Conservation (phyloP, 2,113 vertebrate genomes). For the Ctenomys sociabilis region DNA sequence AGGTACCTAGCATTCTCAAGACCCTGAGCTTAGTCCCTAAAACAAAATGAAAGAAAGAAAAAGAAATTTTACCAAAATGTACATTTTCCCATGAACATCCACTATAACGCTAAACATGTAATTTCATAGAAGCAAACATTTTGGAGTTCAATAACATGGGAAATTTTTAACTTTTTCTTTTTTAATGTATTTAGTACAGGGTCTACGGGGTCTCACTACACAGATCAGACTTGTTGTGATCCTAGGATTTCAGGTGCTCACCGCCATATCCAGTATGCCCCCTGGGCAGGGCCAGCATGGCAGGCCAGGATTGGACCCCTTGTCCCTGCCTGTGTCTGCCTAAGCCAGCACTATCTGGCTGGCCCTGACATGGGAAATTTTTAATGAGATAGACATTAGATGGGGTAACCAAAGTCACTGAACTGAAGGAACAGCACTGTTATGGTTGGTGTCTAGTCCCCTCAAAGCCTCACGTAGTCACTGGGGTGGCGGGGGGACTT, state of each 20-base stretch:
- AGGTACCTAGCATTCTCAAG: background rate
- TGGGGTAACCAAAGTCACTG: background rate
- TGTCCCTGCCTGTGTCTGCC: too few species aligned
- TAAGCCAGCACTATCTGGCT: too few species aligned
- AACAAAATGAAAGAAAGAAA: background rate
- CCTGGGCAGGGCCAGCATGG: too few species aligned
- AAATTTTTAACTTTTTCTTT: background rate
- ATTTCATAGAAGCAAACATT: background rate
- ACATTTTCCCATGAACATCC: background rate
- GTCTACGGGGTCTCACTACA: too few species aligned
- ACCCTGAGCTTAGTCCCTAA: background rate
- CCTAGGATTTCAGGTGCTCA: too few species aligned
- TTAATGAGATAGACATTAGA: background rate
- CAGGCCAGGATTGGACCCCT: too few species aligned
- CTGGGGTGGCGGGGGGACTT: too few species aligned
- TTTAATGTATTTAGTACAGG: too few species aligned
- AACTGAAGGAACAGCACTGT: background rate
- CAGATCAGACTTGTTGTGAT: too few species aligned
- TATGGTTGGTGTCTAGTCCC: too few species aligned
- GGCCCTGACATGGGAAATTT: background rate
- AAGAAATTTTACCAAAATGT: background rate
- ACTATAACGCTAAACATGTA: background rate
- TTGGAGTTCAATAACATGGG: background rate
- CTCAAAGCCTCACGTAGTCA: too few species aligned
- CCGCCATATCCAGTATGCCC: too few species aligned